These are phyloP conservation scores for Hystrix cristata DNA, from an alignment of 2,113 vertebrate genomes.

Conservation along the genomic window DNA sequence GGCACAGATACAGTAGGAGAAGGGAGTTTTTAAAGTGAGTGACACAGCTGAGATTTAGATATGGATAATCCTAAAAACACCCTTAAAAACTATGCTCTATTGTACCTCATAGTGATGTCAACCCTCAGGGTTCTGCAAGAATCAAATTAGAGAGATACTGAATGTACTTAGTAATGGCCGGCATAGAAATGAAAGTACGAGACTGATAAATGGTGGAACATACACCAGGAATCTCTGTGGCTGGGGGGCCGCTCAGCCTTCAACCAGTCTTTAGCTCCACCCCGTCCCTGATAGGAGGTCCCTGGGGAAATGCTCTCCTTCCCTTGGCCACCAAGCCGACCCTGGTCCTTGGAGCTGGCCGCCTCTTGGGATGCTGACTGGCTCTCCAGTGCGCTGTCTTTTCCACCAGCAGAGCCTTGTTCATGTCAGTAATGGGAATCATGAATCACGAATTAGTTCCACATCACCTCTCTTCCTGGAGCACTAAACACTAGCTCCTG, in stretches of 20 bases:
- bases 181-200: neutral
- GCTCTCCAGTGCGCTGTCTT: neutral
- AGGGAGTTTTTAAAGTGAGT: neutral
- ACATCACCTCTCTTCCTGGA: neutral
- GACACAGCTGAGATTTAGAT: neutral
- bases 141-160: neutral
- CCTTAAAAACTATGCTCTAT: neutral
- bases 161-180: neutral
- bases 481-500: rapidly evolving
- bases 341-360: neutral
- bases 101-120: neutral
- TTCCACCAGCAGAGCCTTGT: neutral
- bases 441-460: neutral
- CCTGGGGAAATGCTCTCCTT: neutral
- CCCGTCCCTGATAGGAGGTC: neutral
- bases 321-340: neutral
- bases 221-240: neutral
- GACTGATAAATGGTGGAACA: no score
- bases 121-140: neutral
- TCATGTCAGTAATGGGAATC: neutral
- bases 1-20: neutral
- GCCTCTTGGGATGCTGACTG: neutral
- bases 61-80: neutral
- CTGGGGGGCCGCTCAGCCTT: neutral
- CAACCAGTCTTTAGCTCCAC: neutral